These are phyloP conservation scores for Colossoma macropomum DNA, from an alignment of 2,113 vertebrate species.

Conservation along the genomic window DNA sequence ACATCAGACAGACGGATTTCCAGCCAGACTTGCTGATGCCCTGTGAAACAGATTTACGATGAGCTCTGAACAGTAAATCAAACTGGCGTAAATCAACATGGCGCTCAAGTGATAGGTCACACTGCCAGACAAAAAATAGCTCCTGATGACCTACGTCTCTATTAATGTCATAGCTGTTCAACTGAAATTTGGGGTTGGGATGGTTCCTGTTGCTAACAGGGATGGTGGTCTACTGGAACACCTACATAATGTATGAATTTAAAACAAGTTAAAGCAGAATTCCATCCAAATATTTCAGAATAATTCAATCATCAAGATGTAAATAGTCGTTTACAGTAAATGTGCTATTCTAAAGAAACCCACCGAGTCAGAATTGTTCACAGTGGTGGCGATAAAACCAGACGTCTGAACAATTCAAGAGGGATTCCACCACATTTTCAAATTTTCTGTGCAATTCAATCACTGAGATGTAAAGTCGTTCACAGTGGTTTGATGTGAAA, in stretches of 20 bases:
- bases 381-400: too few species aligned
- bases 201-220: neutral
- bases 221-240: neutral
- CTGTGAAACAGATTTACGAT: slow-evolving; percentile 54
- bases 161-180: slow-evolving; percentile 32
- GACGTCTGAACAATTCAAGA: too few species aligned
- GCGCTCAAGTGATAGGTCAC: slow-evolving; percentile 4
- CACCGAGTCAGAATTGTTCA: too few species aligned
- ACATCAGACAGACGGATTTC: slow-evolving; percentile 13
- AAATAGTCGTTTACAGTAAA: too few species aligned
- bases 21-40: slow-evolving; percentile 47
- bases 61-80: slow-evolving; percentile 46
- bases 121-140: slow-evolving; percentile 45
- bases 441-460: too few species aligned
- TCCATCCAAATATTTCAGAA: too few species aligned
- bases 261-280: neutral
- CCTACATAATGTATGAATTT: neutral
- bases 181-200: neutral
- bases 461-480: too few species aligned
- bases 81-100: slow-evolving; percentile 17
- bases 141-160: slow-evolving; percentile 26
- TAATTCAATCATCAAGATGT: too few species aligned
- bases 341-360: too few species aligned
- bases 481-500: too few species aligned
- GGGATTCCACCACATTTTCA: too few species aligned